phyloP scores from a whole-genome alignment of 2,888 invertebrate genomes.

The Harpagoxenus sublaevis region DNA sequence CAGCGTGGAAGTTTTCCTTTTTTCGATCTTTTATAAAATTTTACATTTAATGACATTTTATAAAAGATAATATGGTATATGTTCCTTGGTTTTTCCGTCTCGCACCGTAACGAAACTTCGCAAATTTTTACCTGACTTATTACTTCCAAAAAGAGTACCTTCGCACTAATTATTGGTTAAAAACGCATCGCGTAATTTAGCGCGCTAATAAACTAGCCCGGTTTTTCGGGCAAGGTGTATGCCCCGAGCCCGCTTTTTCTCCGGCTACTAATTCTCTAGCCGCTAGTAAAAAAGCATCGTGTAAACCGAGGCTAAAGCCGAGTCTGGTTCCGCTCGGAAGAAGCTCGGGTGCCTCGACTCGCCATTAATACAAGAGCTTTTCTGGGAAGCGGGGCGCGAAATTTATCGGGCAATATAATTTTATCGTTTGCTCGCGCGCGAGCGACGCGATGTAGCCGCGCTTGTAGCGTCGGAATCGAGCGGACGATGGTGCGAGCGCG shows the following conservation, averaged over 20 bases:
- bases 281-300: slow-evolving; percentile 46
- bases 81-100: not conserved
- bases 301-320: slow-evolving; percentile 39
- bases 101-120: not conserved
- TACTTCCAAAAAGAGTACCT: not conserved
- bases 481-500: not conserved
- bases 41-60: not conserved
- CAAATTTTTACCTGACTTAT: not conserved
- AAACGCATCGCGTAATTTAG: slow-evolving; percentile 38
- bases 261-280: slow-evolving; percentile 46
- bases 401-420: slow-evolving; percentile 58
- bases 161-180: slow-evolving; percentile 20
- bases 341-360: slow-evolving; percentile 29
- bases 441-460: slow-evolving; percentile 28
- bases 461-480: slow-evolving; percentile 19
- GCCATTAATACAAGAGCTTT: slow-evolving; percentile 54
- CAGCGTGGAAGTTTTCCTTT: not conserved
- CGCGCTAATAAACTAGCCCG: slow-evolving; percentile 40
- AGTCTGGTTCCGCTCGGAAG: slow-evolving; percentile 53
- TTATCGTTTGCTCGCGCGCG: slow-evolving; percentile 35
- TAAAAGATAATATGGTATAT: not conserved
- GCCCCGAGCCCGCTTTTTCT: slow-evolving; percentile 31
- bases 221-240: slow-evolving; percentile 35
- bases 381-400: slow-evolving; percentile 55
- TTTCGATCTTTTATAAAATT: not conserved